phyloP scores from a whole-genome alignment of 2,113 vertebrate species.

The Channa maculata region DNA sequence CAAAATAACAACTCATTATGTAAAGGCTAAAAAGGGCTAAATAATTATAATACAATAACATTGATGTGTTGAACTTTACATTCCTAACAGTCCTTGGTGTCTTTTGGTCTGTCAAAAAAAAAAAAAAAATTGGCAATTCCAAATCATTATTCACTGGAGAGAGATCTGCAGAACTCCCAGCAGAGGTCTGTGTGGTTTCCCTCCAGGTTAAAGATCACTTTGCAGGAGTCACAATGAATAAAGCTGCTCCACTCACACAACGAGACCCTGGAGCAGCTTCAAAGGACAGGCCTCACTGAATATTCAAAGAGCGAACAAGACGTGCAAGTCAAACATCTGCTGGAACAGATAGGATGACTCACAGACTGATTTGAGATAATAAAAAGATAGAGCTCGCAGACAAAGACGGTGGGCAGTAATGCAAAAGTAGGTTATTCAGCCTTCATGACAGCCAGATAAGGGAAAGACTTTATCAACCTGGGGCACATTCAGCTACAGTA shows the following conservation, averaged over 20 bases:
- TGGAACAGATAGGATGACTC: conserved; percentile 20
- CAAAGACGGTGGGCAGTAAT: conserved; percentile 31
- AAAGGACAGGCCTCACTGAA: conserved; percentile 64
- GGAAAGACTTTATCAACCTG: conserved; percentile 17
- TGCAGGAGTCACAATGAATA: conserved; percentile 71
- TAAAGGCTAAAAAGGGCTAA: not conserved
- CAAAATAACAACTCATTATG: not conserved
- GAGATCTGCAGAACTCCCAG: conserved; percentile 40
- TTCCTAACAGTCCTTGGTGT: not conserved
- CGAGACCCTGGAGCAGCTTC: conserved; percentile 54
- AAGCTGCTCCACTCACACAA: conserved; percentile 62
- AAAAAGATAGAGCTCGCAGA: conserved; percentile 21
- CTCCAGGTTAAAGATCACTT: conserved; percentile 72
- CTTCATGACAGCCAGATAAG: conserved; percentile 15
- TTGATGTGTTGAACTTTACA: not conserved
- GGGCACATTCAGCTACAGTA: not conserved
- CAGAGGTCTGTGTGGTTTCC: conserved; percentile 54
- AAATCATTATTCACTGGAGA: conserved; percentile 22
- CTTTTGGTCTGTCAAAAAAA: not conserved
- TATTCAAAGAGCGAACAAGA: conserved; percentile 66
- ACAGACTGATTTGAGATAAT: conserved; percentile 35
- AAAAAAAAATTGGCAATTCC: not conserved
- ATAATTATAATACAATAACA: no score
- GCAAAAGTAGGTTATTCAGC: conserved; percentile 25
- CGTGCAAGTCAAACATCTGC: conserved; percentile 63